A percentile compares a stretch with the other conserved stretches of the same genome.
phyloP scores from a whole-genome alignment of 2,888 invertebrate genomes.

The Horisme vitalbata region DNA sequence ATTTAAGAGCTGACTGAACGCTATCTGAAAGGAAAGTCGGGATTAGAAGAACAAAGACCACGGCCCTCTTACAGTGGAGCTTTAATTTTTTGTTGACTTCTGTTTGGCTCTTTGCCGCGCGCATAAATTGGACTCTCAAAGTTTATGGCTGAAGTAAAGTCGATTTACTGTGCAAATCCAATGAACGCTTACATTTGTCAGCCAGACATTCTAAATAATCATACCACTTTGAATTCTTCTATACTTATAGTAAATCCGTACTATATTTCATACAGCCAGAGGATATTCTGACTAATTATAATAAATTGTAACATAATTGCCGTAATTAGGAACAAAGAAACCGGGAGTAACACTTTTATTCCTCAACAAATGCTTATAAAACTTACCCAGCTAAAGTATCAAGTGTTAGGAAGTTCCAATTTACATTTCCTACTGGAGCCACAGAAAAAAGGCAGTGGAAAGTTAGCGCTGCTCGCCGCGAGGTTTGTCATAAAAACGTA shows the following conservation, averaged over 20 bases:
- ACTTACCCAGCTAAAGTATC: slow-evolving; percentile 24
- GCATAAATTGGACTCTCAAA: slow-evolving; percentile 51
- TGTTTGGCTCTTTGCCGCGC: slow-evolving; percentile 60
- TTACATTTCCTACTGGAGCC: slow-evolving; percentile 26
- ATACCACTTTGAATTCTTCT: background rate
- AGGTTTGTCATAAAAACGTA: slow-evolving; percentile 44
- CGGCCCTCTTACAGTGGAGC: slow-evolving; percentile 53
- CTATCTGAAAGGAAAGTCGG: slow-evolving; percentile 74
- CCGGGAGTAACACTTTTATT: slow-evolving; percentile 24
- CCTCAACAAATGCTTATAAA: slow-evolving; percentile 28
- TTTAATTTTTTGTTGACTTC: slow-evolving; percentile 66
- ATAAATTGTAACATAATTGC: slow-evolving; percentile 19
- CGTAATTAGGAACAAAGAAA: slow-evolving; percentile 24
- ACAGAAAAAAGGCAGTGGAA: slow-evolving; percentile 29
- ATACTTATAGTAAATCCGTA: slow-evolving; percentile 7
- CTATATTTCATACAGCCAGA: slow-evolving; percentile 14
- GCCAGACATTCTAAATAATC: slow-evolving; percentile 3
- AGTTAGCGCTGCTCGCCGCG: slow-evolving; percentile 21
- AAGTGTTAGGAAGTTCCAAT: slow-evolving; percentile 32
- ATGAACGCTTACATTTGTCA: slow-evolving; percentile 20
- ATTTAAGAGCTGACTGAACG: slow-evolving; percentile 77
- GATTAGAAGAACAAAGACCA: slow-evolving; percentile 74
- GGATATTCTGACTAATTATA: no score
- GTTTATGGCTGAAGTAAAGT: slow-evolving; percentile 34
- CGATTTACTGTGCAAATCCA: slow-evolving; percentile 29